A percentile compares a stretch with the other conserved stretches of the same genome.
These are phyloP conservation scores for Suncus etruscus DNA, from an alignment of 2,113 vertebrate genomes.

Conservation along the genomic window DNA sequence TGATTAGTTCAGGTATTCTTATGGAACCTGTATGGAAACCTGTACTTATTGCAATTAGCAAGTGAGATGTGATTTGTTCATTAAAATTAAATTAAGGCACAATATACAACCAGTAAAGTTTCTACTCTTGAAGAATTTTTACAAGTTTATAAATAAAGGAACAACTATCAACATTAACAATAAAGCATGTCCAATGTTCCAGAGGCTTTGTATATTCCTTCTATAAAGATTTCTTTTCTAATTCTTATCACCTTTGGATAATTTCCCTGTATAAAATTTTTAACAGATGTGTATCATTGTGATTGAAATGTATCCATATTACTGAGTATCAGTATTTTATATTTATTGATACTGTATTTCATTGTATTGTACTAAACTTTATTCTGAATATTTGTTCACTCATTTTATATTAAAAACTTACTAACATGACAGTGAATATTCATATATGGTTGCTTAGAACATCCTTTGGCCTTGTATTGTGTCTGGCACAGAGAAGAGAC, in stretches of 20 bases:
- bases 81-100: not conserved
- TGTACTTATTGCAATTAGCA: not conserved
- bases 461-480: not conserved
- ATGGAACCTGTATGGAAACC: not conserved
- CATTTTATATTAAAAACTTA: not conserved
- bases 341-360: not conserved
- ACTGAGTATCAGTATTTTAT: not conserved
- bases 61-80: not conserved
- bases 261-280: not conserved
- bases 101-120: not conserved
- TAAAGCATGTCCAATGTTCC: not conserved
- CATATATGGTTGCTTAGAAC: not conserved
- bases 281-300: not conserved
- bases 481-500: not conserved
- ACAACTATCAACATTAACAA: not conserved
- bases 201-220: not conserved
- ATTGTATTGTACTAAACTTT: not conserved
- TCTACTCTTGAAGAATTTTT: slow-evolving; percentile 19
- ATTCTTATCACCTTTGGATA: not conserved
- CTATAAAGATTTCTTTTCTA: not conserved
- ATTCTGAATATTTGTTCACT: not conserved
- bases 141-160: not conserved
- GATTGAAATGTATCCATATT: not conserved
- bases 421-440: not conserved
- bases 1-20: not conserved